Conservation (phyloP, 2,888 invertebrate species). For the Miltochrista miniata region DNA sequence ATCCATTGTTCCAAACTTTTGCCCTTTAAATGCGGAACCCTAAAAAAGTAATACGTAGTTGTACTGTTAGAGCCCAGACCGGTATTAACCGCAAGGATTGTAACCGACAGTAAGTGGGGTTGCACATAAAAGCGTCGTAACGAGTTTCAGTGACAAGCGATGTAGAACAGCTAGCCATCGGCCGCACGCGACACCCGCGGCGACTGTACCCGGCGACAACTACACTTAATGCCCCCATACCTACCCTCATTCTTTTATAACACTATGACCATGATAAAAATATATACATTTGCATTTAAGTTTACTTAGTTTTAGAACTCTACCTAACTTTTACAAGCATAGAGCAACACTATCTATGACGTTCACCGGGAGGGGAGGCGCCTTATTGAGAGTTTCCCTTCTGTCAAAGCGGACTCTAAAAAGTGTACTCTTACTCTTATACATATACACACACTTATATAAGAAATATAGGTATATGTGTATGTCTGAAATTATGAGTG, state of each 20-base stretch:
- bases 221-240: slow-evolving; percentile 33
- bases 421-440: no score
- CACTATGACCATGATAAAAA: slow-evolving; percentile 11
- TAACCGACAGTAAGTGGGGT: slow-evolving; percentile 55
- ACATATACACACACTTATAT: no score
- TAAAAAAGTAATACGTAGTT: slow-evolving; percentile 55
- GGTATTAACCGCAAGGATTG: slow-evolving; percentile 70
- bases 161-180: slow-evolving; percentile 55
- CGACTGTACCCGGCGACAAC: slow-evolving; percentile 39
- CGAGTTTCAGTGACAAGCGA: slow-evolving; percentile 54
- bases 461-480: no score
- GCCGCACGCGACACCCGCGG: slow-evolving; percentile 64
- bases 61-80: slow-evolving; percentile 46
- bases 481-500: no score
- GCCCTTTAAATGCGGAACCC: no score
- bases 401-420: no score
- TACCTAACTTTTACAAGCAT: not conserved
- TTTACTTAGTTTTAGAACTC: not conserved
- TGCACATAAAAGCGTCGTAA: slow-evolving; percentile 65
- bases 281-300: not conserved
- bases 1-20: no score
- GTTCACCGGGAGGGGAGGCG: no score
- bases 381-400: no score
- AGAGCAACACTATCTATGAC: no score
- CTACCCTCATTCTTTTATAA: slow-evolving; percentile 15